phyloP scores from a whole-genome alignment of 2,797 vertebrate species.

The Crax fasciolata region DNA sequence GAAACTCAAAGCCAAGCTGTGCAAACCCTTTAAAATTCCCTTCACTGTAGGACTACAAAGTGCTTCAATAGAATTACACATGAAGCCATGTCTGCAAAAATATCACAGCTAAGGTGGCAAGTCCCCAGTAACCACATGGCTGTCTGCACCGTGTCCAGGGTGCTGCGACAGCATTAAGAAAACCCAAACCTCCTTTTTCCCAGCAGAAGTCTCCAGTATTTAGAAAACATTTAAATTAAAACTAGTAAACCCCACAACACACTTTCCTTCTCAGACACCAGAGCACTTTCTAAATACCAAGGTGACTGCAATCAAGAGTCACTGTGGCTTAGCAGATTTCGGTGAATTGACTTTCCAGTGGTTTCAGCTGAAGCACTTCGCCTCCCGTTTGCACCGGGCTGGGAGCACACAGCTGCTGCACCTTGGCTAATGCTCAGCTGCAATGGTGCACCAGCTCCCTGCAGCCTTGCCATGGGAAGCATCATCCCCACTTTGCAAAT shows the following conservation, averaged over 20 bases:
- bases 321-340: background rate
- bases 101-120: background rate
- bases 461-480: background rate
- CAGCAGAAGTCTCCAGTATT: constrained; percentile 1
- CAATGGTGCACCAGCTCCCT: background rate
- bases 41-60: background rate
- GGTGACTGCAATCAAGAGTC: constrained; percentile 28
- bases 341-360: background rate
- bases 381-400: background rate
- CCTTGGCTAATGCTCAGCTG: background rate
- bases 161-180: background rate
- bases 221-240: background rate
- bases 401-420: fast-evolving
- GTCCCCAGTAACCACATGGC: background rate
- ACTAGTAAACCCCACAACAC: background rate
- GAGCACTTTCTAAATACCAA: constrained; percentile 54
- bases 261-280: constrained; percentile 7
- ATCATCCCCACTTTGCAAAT: background rate
- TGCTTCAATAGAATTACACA: background rate
- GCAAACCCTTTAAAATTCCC: background rate
- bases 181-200: background rate
- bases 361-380: constrained; percentile 25
- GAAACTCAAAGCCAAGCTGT: constrained; percentile 6
- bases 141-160: background rate
- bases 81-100: background rate